Conservation (phyloP, 2,113 vertebrate genomes). For the Trematomus loennbergii region DNA sequence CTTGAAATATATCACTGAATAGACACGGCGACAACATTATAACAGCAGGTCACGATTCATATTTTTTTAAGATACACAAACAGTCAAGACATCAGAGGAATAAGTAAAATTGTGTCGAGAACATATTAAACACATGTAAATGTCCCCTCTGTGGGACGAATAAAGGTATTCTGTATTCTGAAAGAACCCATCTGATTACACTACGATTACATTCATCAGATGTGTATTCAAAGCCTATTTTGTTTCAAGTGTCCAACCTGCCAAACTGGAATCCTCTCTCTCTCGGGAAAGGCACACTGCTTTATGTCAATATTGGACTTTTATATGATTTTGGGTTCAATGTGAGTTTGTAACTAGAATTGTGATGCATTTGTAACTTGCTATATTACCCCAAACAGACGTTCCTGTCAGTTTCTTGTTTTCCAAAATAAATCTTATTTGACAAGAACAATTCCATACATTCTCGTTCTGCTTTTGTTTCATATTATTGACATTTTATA, state of each 20-base stretch:
- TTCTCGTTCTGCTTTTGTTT: background rate
- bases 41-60: no score
- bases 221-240: background rate
- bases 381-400: background rate
- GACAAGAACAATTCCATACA: background rate
- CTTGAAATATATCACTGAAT: constrained; percentile 17
- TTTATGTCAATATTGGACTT: background rate
- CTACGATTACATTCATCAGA: no score
- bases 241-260: background rate
- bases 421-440: no score
- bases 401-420: no score
- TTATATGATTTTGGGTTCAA: background rate
- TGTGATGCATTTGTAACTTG: background rate
- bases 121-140: no score
- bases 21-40: no score
- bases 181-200: no score
- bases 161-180: no score
- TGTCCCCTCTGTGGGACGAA: background rate
- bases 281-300: no score
- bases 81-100: background rate
- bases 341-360: background rate
- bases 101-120: background rate
- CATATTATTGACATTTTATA: background rate
- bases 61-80: background rate
- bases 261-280: background rate